Base-by-base conservation (phyloP, 1,140 invertebrate genomes). In the Drosophila orosa region DNA sequence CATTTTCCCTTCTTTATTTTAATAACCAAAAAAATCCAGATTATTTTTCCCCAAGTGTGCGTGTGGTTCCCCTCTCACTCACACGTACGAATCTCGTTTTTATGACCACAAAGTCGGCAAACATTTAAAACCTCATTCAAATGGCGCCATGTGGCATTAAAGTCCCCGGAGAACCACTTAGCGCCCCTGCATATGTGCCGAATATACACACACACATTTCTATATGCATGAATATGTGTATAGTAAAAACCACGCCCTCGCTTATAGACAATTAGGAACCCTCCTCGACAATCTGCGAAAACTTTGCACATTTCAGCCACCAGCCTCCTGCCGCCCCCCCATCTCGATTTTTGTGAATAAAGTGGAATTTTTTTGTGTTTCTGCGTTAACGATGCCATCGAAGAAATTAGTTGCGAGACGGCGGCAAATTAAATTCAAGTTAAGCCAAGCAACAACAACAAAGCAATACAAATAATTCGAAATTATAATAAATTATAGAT, bases 401-500 rank as follows among this genome's bases (percentile, higher is more conserved):
- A 6, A 52, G 22, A 78, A 72, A 48, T 55, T 57, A 35, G 57
- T 31, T 42, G 25, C 2, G 42, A 57, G 55, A 78, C 50, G 59
- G 67, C 48, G 59, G 67, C 48, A 73, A 72, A 78, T 79, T 61
- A 78, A 78, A 78, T 79, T 74, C 40, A 27, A 27, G 40, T 55
- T 72, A 76, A 72, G 39, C 52, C 22, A n/a, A n/a, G n/a, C n/a
- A 40, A 13, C 59, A 35, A 24, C 45, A 42, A 44, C 22, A 42
- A 45, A 24, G 27, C 56, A 78, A 57, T 66, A 44, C 57, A 37
- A 68, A 57, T 52, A 48, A 62, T 45, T 52, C 47, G 22, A 67
- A 73, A 80, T 73, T 56, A 79, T 60, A 66, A 79, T 82, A 74
- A 79, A 87, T 82, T 79, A 79, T 48, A 73, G 67, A 87, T 76